Percentiles rank a stretch among this genome's conserved stretches.
Evolutionary conservation across 2,888 invertebrate species (phyloP).

Genomic region (Invenusta paracnida): DNA sequence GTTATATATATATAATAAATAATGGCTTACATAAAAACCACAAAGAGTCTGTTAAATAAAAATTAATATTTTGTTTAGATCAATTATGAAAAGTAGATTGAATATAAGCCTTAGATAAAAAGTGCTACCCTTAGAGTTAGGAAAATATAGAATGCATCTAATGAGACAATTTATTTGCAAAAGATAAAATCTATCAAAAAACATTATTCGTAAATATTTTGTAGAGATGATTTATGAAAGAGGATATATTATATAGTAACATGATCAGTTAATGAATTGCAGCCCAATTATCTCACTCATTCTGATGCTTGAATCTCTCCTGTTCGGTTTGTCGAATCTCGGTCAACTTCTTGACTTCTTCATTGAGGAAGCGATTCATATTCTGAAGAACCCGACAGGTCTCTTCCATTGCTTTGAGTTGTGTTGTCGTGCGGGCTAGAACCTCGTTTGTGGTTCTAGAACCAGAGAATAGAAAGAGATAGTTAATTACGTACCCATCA

Average conservation of each 20-base stretch:
- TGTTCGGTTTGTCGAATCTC: constrained; percentile 57
- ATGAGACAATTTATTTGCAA: background rate
- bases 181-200: no score
- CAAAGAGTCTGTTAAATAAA: no score
- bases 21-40: no score
- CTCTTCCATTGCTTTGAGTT: constrained; percentile 51
- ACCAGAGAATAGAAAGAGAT: background rate
- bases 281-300: no score
- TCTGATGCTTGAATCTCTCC: constrained; percentile 51
- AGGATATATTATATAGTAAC: background rate
- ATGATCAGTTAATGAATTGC: constrained; percentile 38
- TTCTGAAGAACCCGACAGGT: constrained; percentile 57
- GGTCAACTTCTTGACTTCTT: constrained; percentile 62
- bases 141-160: no score
- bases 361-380: constrained; percentile 63
- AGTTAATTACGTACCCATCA: no score
- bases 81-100: no score
- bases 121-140: no score
- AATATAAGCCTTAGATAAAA: no score
- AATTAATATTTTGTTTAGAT: no score
- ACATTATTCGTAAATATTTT: no score
- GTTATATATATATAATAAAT: no score
- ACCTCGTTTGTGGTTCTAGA: background rate
- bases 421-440: constrained; percentile 6
- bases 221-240: background rate